Percentiles rank a stretch among this genome's conserved stretches.
phyloP scores from a whole-genome alignment of 2,797 vertebrate genomes.

The Pantherophis vulpinus region DNA sequence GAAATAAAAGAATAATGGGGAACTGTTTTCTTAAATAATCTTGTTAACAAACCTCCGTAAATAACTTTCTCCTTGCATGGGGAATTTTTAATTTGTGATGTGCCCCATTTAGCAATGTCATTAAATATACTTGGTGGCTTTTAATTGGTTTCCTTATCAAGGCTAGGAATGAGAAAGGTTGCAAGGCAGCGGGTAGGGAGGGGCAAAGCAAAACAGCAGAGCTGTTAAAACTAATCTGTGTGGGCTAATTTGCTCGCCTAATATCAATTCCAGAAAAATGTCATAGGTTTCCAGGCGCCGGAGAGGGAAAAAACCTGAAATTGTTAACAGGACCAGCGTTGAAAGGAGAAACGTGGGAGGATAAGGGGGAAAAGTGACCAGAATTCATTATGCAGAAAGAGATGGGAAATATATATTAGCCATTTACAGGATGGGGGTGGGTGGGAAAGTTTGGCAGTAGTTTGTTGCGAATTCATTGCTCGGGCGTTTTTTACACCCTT shows the following conservation, averaged over 20 bases:
- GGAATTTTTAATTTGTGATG: constrained; percentile 66
- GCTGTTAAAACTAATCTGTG: constrained; percentile 24
- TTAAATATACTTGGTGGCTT: constrained; percentile 65
- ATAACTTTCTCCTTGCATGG: constrained; percentile 62
- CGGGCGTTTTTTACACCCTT: neutral
- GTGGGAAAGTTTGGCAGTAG: neutral
- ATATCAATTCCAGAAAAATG: constrained; percentile 58
- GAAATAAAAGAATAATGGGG: constrained; percentile 32
- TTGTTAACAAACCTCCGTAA: constrained; percentile 56
- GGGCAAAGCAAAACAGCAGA: neutral
- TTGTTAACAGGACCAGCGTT: neutral
- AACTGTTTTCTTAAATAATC: constrained; percentile 51
- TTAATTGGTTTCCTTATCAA: constrained; percentile 74
- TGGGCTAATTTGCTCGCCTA: constrained; percentile 47
- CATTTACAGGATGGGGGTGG: neutral
- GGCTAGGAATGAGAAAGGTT: constrained; percentile 25
- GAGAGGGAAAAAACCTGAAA: neutral
- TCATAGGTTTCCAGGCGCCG: constrained; percentile 35
- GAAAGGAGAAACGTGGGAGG: neutral
- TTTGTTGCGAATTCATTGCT: neutral
- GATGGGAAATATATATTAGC: neutral
- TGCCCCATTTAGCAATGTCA: constrained; percentile 65
- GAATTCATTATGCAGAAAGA: neutral
- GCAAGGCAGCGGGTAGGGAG: neutral
- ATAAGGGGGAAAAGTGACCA: neutral